Conservation (phyloP, 2,797 vertebrate genomes). For the Brachyalestes nurse region DNA sequence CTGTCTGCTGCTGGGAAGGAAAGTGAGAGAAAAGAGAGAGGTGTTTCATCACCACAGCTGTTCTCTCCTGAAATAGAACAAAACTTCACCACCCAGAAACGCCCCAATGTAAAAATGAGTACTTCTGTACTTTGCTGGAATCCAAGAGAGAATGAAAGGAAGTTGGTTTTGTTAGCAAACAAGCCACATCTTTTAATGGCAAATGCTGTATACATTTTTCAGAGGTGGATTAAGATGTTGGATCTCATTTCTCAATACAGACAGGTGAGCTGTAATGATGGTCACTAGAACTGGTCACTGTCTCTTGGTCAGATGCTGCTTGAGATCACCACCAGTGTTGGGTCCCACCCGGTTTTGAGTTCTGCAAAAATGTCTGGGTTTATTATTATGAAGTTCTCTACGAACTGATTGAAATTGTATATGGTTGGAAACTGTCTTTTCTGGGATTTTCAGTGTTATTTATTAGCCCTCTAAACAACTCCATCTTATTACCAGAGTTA, state of each 20-base stretch:
- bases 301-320: too few species aligned
- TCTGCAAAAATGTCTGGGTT: too few species aligned
- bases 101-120: conserved; percentile 31
- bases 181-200: conserved; percentile 25
- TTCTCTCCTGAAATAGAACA: conserved; percentile 53
- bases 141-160: background rate
- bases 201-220: background rate
- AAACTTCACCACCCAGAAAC: conserved; percentile 46
- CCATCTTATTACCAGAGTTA: too few species aligned
- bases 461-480: background rate
- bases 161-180: conserved; percentile 14
- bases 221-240: background rate
- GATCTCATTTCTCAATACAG: conserved; percentile 7
- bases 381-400: too few species aligned
- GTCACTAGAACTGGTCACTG: background rate
- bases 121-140: conserved; percentile 13
- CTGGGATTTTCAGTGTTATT: background rate
- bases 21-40: conserved; percentile 32
- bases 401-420: background rate
- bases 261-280: conserved; percentile 13
- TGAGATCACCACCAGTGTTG: too few species aligned
- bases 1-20: conserved; percentile 28
- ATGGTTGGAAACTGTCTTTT: background rate
- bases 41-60: conserved; percentile 51
- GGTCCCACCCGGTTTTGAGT: too few species aligned